phyloP scores from a whole-genome alignment of 2,113 vertebrate genomes.

The Candoia aspera region DNA sequence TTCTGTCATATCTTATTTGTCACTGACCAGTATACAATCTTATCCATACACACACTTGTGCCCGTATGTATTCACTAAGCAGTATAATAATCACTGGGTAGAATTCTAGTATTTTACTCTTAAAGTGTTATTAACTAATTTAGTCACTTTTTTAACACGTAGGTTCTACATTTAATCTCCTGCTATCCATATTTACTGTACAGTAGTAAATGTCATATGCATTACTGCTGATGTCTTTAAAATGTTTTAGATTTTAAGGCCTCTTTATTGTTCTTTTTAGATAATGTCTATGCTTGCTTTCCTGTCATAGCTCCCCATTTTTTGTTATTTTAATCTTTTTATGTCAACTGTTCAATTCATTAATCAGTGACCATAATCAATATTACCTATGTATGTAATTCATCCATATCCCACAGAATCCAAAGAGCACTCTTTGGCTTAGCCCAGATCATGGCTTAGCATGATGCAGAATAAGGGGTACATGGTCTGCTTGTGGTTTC shows the following conservation, averaged over 20 bases:
- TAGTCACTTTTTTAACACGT: not conserved
- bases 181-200: not conserved
- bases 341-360: not conserved
- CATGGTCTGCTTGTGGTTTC: not conserved
- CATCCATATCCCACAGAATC: not conserved
- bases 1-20: not conserved
- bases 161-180: not conserved
- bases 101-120: not conserved
- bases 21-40: not conserved
- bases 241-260: not conserved
- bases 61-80: not conserved
- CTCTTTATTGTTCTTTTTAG: not conserved
- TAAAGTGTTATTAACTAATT: not conserved
- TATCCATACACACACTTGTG: not conserved
- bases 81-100: not conserved
- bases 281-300: not conserved
- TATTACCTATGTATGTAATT: not conserved
- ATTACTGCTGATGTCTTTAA: not conserved
- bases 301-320: not conserved
- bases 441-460: not conserved
- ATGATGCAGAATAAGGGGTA: not conserved
- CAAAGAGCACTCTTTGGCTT: not conserved
- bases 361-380: not conserved
- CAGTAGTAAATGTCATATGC: not conserved
- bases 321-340: not conserved